Evolutionary conservation across 1,140 invertebrate species (phyloP), one percentile per base, ranked within the genome.

Genomic region (Drosophila nigromelanica): DNA sequence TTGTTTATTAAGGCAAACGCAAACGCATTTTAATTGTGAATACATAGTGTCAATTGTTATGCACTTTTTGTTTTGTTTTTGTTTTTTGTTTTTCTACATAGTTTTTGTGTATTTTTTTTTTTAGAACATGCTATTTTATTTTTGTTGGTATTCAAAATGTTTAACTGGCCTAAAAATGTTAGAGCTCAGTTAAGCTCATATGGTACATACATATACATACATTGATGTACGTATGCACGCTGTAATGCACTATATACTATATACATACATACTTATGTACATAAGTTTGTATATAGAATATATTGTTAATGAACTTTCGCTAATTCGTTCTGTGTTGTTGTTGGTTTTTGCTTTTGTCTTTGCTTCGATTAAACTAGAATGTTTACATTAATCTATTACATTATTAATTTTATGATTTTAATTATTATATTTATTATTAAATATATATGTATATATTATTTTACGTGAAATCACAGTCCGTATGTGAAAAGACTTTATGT

Each of bases 401-500:
- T 67, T 51, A 21, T 48, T 47, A 10, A 12, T 37, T 48, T 76
- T 48, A 72, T 77, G 76, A 76, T 61, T 72, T 76, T 76, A 64
- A 75, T 82, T 74, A 52, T 82, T 78, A 69, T 45, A 52, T 61
- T 71, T 55, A 39, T 5, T 69, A 64, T 74, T 87, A 55, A 64
- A 55, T 73, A 59, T 73, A 76, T 73, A 54, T 75, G 48, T 61
- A 61, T 76, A 78, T 71, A 78, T 68, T 68, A 78, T 66, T 80
- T 79, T 76, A 81, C 72, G 69, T 77, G 85, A 91, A 91, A 91
- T 91, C 90, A 91, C 90, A 91, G 90, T 91, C 90, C 90, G 90
- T 91, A 91, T 91, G 90, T 91, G 90, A 91, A 91, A 89, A 91
- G 87, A 89, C 85, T 89, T 89, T 83, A 83, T 83, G 80, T 81